Conservation (phyloP, 1,140 invertebrate species). For the Belonocnema kinseyi region DNA sequence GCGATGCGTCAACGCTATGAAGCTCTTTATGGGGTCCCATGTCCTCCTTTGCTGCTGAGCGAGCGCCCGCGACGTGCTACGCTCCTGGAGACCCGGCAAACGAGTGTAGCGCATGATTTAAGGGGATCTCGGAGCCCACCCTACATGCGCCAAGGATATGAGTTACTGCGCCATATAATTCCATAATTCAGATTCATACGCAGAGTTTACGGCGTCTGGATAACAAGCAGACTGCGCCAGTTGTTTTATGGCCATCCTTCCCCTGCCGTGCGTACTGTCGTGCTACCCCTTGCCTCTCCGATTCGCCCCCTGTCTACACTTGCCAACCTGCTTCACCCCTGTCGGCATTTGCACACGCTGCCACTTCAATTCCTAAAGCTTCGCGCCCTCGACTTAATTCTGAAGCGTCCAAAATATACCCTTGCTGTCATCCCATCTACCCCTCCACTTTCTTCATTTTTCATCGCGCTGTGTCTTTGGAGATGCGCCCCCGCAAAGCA, state of each 20-base stretch:
- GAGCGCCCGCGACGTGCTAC: neutral
- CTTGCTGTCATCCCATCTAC: slow-evolving; percentile 12
- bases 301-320: slow-evolving; percentile 32
- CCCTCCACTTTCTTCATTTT: slow-evolving; percentile 21
- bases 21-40: neutral
- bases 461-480: neutral
- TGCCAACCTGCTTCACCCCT: slow-evolving; percentile 34
- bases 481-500: no score
- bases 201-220: slow-evolving; percentile 67
- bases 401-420: slow-evolving; percentile 22
- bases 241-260: slow-evolving; percentile 62
- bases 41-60: slow-evolving; percentile 36
- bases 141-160: slow-evolving; percentile 63
- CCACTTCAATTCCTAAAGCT: slow-evolving; percentile 45
- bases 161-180: slow-evolving; percentile 68
- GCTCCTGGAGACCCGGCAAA: slow-evolving; percentile 52
- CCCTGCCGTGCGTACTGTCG: slow-evolving; percentile 11
- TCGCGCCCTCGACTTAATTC: slow-evolving; percentile 34
- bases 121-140: slow-evolving; percentile 58
- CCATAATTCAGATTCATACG: slow-evolving; percentile 70
- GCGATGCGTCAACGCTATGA: slow-evolving; percentile 32
- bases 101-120: slow-evolving; percentile 65
- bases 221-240: slow-evolving; percentile 68
- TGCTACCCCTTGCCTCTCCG: slow-evolving; percentile 33
- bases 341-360: slow-evolving; percentile 29